Conservation (phyloP, 2,113 vertebrate species). For the Sitta europaea region DNA sequence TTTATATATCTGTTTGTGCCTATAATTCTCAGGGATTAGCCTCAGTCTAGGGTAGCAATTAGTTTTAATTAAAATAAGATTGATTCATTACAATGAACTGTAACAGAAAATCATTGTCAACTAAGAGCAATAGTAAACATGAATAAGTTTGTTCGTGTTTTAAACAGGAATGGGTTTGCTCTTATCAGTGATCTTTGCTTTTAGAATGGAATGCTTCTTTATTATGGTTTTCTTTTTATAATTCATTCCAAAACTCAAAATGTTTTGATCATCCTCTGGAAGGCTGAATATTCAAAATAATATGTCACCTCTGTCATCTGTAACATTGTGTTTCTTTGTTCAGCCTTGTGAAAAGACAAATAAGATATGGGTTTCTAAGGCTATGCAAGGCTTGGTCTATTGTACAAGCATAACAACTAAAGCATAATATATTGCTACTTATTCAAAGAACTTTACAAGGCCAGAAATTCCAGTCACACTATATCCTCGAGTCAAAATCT, state of each 20-base stretch:
- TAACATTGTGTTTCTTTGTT: neutral
- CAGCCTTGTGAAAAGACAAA: neutral
- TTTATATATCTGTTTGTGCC: neutral
- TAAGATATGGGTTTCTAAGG: neutral
- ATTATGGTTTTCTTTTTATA: neutral
- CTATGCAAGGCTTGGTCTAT: neutral
- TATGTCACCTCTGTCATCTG: neutral
- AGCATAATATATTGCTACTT: neutral
- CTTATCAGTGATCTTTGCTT: neutral
- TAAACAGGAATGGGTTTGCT: neutral
- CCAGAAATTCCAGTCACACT: neutral
- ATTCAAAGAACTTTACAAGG: neutral
- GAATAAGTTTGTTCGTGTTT: neutral
- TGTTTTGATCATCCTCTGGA: neutral
- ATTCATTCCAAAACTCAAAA: neutral
- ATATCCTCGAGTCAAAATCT: neutral
- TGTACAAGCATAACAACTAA: neutral
- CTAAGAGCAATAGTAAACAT: neutral
- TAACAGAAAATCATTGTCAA: slow-evolving; percentile 25
- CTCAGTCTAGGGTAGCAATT: slow-evolving; percentile 15
- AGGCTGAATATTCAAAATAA: neutral
- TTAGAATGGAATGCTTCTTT: neutral
- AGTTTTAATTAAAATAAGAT: slow-evolving; percentile 71
- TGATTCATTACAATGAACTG: slow-evolving; percentile 3
- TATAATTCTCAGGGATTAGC: slow-evolving; percentile 57